These are phyloP conservation scores for Chiloscyllium plagiosum DNA, from an alignment of 2,113 vertebrate species.

Conservation along the genomic window DNA sequence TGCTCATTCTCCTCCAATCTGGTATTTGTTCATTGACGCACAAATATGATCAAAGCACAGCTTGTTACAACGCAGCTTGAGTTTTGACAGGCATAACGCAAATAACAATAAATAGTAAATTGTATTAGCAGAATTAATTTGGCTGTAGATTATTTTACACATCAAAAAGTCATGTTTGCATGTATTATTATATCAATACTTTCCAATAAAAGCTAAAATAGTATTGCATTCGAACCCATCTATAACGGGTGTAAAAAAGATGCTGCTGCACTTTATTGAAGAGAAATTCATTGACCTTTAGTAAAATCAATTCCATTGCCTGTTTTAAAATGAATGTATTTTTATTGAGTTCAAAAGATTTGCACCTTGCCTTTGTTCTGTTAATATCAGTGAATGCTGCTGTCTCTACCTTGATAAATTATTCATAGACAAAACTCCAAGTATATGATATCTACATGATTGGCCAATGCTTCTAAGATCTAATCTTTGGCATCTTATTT, in stretches of 20 bases:
- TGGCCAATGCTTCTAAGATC: background rate
- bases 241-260: background rate
- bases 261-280: background rate
- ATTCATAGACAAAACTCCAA: background rate
- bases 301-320: background rate
- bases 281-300: conserved; percentile 18
- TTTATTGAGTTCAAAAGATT: conserved; percentile 17
- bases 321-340: conserved; percentile 5
- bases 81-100: background rate
- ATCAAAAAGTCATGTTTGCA: background rate
- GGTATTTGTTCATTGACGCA: background rate
- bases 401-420: background rate
- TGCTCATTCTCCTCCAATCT: background rate
- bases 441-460: background rate
- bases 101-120: background rate
- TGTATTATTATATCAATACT: background rate
- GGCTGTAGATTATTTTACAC: background rate
- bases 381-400: conserved; percentile 7
- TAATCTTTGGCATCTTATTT: conserved; percentile 11
- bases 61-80: background rate
- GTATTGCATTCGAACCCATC: background rate
- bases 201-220: background rate
- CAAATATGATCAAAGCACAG: background rate
- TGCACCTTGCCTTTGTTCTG: conserved; percentile 24
- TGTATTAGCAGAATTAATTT: background rate